These are phyloP conservation scores for Sebastes baramenuke DNA, from an alignment of 2,797 vertebrate species.

Conservation along the genomic window DNA sequence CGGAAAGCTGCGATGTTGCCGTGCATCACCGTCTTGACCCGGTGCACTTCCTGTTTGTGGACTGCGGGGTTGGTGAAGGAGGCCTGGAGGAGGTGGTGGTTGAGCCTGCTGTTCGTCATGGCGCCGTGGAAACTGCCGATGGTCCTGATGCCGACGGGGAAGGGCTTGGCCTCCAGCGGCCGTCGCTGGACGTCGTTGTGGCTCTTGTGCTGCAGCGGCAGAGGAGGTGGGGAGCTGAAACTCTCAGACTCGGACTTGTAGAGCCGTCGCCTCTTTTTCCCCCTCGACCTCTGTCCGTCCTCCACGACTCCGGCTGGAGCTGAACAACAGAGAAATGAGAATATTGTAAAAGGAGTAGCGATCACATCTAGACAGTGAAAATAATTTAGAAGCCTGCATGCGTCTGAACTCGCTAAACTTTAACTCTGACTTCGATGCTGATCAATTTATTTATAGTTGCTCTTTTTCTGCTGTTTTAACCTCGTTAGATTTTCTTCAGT, in stretches of 20 bases:
- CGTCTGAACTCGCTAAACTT: background rate
- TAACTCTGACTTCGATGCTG: background rate
- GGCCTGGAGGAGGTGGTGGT: conserved; percentile 50
- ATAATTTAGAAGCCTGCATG: background rate
- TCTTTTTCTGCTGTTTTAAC: background rate
- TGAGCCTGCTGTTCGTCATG: conserved; percentile 77
- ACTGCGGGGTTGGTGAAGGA: conserved; percentile 20
- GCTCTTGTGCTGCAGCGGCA: conserved; percentile 67
- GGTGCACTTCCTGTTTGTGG: conserved; percentile 55
- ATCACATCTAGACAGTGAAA: too few relatives aligned
- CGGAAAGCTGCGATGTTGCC: conserved; percentile 59
- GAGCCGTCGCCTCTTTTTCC: conserved; percentile 79
- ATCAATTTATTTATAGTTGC: background rate
- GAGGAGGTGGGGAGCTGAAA: conserved; percentile 49
- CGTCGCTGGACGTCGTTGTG: conserved; percentile 49
- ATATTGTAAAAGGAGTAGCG: background rate
- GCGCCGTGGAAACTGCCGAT: conserved; percentile 71
- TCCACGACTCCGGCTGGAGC: conserved; percentile 44
- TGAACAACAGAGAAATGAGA: background rate
- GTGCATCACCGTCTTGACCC: conserved; percentile 51
- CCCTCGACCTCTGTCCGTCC: conserved; percentile 58
- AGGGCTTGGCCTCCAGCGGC: conserved; percentile 70
- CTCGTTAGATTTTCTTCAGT: background rate
- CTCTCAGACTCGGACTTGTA: conserved; percentile 83
- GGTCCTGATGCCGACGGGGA: conserved; percentile 71